Conservation (phyloP, 2,888 invertebrate genomes). For the Athalia circularis region DNA sequence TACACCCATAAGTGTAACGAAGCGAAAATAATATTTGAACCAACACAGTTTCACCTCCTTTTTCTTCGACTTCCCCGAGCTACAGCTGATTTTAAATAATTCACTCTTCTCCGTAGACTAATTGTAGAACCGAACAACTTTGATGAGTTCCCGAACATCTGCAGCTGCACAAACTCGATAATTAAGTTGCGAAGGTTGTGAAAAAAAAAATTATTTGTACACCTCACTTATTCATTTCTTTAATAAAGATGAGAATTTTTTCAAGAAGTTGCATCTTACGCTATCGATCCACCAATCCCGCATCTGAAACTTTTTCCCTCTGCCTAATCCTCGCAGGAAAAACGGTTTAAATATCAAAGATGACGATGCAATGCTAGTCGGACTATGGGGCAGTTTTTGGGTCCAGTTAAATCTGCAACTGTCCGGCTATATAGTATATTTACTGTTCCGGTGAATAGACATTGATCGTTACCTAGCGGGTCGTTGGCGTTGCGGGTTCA, state of each 20-base stretch:
- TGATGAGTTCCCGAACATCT: no score
- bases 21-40: slow-evolving; percentile 9
- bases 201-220: no score
- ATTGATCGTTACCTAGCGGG: slow-evolving; percentile 69
- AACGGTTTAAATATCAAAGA: slow-evolving; percentile 22
- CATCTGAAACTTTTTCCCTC: background rate
- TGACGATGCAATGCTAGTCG: background rate
- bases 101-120: no score
- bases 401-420: slow-evolving; percentile 37
- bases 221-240: no score
- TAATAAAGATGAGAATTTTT: no score
- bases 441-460: slow-evolving; percentile 56
- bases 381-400: background rate
- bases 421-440: slow-evolving; percentile 4
- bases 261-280: background rate
- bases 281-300: background rate
- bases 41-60: background rate
- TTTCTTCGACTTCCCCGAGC: no score
- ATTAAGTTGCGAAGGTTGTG: no score
- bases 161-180: no score
- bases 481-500: slow-evolving; percentile 60
- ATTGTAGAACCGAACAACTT: no score
- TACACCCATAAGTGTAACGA: background rate
- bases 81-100: no score
- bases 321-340: background rate